These are phyloP conservation scores for Danio tinwini DNA, from an alignment of 2,797 vertebrate species.

Conservation along the genomic window DNA sequence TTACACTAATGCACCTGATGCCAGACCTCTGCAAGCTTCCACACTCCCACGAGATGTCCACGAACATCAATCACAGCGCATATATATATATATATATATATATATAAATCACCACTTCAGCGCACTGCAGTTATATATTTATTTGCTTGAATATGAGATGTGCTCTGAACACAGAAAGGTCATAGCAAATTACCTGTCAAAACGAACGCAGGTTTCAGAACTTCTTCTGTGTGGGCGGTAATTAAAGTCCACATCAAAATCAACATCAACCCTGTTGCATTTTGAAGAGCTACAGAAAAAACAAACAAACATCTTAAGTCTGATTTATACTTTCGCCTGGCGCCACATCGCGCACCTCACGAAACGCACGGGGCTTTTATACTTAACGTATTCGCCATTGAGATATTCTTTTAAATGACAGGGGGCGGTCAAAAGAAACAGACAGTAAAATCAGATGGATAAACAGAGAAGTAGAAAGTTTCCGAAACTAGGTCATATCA, in stretches of 20 bases:
- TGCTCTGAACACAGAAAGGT: slow-evolving; percentile 32
- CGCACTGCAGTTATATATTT: slow-evolving; percentile 26
- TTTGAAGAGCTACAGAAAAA: no score
- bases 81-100: slow-evolving; percentile 2
- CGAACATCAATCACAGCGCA: slow-evolving; percentile 38
- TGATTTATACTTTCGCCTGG: no score
- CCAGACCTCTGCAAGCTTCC: slow-evolving; percentile 27
- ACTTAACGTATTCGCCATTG: no score
- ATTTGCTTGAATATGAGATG: slow-evolving; percentile 36
- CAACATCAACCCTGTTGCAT: slow-evolving; percentile 11
- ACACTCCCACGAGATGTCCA: slow-evolving; percentile 25
- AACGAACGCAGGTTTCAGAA: slow-evolving; percentile 26
- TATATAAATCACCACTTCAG: slow-evolving; percentile 22
- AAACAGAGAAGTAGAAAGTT: no score
- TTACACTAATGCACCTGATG: slow-evolving; percentile 52
- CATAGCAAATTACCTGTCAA: slow-evolving; percentile 23
- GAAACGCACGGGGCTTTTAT: no score
- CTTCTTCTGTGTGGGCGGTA: slow-evolving; percentile 2
- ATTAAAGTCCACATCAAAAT: slow-evolving; percentile 24
- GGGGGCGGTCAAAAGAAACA: no score
- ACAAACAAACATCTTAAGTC: no score
- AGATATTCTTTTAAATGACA: no score
- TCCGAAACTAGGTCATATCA: no score
- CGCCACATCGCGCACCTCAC: no score
- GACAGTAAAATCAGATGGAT: no score